Evolutionary conservation across 1,140 invertebrate species (phyloP), one percentile per base, ranked within the genome.

Genomic region (Drosophila pruinosa): DNA sequence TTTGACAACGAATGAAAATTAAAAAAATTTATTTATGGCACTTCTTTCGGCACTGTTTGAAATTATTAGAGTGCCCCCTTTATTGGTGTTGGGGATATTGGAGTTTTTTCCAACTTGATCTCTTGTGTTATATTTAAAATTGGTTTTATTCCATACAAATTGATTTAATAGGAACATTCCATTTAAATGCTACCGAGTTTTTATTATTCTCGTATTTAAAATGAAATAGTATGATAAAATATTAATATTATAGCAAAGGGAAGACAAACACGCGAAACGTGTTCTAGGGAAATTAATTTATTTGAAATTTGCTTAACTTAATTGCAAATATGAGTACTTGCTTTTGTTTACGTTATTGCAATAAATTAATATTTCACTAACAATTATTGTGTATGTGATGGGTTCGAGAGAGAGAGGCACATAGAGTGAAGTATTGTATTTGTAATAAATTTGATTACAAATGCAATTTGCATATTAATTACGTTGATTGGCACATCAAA

Each of bases 1-100:
- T 68, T 48, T 68, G 64, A 72, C 70, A 68, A 45, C 47, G 7
- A 28, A 64, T 50, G 43, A 48, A 52, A 65, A 71, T 71, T 71
- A 65, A 50, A 56, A 73, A 61, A 54, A n/a, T 48, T 73, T 69
- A 73, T 71, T 71, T 72, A 59, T 72, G 24, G 52, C 56, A 17
- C 8, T 54, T 34, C 61, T 48, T 6, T n/a, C 14, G 54, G 53
- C 36, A 45, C 38, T 28, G n/a, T n/a, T 28, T 17, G 21, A 53
- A 45, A 43, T 24, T 48, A 26, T 17, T 21, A 15, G 3, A n/a
- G 22, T 45, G 43, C 10, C 43, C 22, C 10, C 19, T 45, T 45
- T 12, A 22, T n/a, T 8, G 22, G 41, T 12, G 6, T 31, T 31
- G 12, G 15, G 22, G 5, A 19, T 12, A 26, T 38, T 41, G 7